Evolutionary conservation across 2,888 invertebrate species (phyloP).

Genomic region (Sphaeridia pumilis): DNA sequence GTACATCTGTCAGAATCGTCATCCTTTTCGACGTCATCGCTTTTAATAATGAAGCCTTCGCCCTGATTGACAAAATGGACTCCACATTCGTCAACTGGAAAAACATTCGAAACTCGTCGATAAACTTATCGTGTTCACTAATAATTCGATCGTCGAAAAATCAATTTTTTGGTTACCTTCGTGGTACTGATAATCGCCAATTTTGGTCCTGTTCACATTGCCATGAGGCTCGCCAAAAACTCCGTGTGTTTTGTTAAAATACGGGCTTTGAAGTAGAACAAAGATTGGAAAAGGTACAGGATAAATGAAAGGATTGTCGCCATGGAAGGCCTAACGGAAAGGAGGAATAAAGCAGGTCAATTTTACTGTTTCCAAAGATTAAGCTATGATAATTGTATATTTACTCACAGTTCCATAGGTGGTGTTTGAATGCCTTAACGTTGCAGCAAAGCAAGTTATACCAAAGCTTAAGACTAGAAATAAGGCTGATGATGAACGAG

Average conservation of each 20-base stretch:
- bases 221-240: constrained; percentile 25
- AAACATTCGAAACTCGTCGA: not conserved
- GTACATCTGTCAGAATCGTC: constrained; percentile 18
- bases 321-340: constrained; percentile 20
- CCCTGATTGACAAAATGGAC: constrained; percentile 30
- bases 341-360: no score
- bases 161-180: constrained; percentile 14
- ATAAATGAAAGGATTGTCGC: constrained; percentile 29
- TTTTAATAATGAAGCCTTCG: constrained; percentile 30
- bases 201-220: constrained; percentile 13
- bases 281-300: constrained; percentile 31
- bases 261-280: constrained; percentile 21
- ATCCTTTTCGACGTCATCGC: constrained; percentile 10
- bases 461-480: no score
- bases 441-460: no score
- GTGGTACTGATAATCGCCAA: constrained; percentile 25
- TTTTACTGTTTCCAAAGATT: no score
- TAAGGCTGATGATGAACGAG: no score
- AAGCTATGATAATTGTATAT: no score
- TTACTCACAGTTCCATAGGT: no score
- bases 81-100: constrained; percentile 28
- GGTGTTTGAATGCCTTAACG: no score
- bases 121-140: not conserved
- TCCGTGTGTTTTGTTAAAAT: constrained; percentile 18
- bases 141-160: not conserved